Evolutionary conservation across 1,140 invertebrate species (phyloP).

Genomic region (Centruroides sculpturatus): DNA sequence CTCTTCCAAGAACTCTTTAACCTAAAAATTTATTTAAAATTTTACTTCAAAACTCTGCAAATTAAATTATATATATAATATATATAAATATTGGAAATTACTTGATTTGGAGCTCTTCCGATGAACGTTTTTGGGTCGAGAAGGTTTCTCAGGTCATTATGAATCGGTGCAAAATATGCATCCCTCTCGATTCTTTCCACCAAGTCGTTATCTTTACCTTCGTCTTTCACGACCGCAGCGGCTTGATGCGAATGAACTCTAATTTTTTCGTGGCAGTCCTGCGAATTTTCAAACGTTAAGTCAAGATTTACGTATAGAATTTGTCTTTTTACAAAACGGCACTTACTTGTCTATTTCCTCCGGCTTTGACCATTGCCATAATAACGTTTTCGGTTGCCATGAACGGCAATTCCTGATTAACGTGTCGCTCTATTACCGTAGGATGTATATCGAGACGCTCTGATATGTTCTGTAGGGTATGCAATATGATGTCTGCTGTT

Average conservation of each 20-base stretch:
- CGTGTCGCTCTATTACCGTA: conserved; percentile 38
- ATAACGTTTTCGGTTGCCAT: conserved; percentile 96
- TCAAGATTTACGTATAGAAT: too few relatives aligned
- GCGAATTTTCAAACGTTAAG: neutral
- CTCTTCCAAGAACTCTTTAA: conserved; percentile 56
- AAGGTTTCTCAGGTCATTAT: conserved; percentile 52
- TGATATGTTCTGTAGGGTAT: conserved; percentile 79
- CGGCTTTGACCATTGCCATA: conserved; percentile 91
- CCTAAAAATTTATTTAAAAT: conserved; percentile 25
- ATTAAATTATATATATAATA: neutral
- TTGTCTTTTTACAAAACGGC: too few relatives aligned
- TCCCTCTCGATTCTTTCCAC: conserved; percentile 63
- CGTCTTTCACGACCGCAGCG: conserved; percentile 69
- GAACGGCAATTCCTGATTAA: conserved; percentile 74
- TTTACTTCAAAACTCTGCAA: neutral
- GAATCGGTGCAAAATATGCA: conserved; percentile 72
- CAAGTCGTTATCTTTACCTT: conserved; percentile 81
- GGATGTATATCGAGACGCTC: conserved; percentile 90
- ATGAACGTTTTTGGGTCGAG: conserved; percentile 74
- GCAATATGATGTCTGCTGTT: conserved; percentile 72
- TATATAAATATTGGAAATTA: conserved; percentile 24
- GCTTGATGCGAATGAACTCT: conserved; percentile 82
- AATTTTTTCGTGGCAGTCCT: conserved; percentile 90
- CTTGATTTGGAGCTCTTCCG: conserved; percentile 74
- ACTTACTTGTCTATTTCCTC: conserved; percentile 67